These are phyloP conservation scores for Epizoanthus stellaris DNA, from an alignment of 92 coral and sea anemone genomes.

Conservation along the genomic window DNA sequence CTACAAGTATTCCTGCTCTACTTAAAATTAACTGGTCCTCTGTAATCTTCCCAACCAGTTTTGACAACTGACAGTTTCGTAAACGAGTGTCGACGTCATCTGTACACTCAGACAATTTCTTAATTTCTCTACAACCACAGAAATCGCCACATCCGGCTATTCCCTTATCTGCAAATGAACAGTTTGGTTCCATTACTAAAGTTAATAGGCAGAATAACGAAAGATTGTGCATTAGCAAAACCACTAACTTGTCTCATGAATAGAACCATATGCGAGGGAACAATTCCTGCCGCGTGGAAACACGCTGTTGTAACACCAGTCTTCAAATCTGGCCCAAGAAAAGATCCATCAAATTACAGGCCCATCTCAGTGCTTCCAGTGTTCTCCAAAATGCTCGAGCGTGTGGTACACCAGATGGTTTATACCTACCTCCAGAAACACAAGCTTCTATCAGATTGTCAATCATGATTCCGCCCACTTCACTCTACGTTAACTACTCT, in stretches of 20 bases:
- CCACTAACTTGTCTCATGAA: too few species aligned
- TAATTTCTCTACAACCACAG: not conserved
- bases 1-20: not conserved
- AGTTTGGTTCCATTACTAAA: not conserved
- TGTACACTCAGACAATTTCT: slow-evolving; percentile 2
- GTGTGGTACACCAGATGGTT: slow-evolving; percentile 45
- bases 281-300: too few species aligned
- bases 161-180: slow-evolving; percentile 8
- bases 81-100: not conserved
- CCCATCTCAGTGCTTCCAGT: not conserved
- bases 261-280: too few species aligned
- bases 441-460: slow-evolving; percentile 13
- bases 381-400: slow-evolving; percentile 44
- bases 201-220: too few species aligned
- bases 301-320: too few species aligned
- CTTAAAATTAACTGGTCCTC: not conserved
- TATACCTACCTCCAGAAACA: slow-evolving; percentile 23
- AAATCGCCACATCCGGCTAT: not conserved
- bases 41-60: not conserved
- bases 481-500: slow-evolving; percentile 41
- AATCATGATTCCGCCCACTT: slow-evolving; percentile 48
- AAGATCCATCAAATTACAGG: not conserved
- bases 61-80: not conserved
- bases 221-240: too few species aligned
- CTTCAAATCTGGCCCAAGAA: not conserved